Evolutionary conservation across 2,797 vertebrate genomes (phyloP), one percentile per base, ranked within the genome.

Genomic region (Silurus lanzhouensis): DNA sequence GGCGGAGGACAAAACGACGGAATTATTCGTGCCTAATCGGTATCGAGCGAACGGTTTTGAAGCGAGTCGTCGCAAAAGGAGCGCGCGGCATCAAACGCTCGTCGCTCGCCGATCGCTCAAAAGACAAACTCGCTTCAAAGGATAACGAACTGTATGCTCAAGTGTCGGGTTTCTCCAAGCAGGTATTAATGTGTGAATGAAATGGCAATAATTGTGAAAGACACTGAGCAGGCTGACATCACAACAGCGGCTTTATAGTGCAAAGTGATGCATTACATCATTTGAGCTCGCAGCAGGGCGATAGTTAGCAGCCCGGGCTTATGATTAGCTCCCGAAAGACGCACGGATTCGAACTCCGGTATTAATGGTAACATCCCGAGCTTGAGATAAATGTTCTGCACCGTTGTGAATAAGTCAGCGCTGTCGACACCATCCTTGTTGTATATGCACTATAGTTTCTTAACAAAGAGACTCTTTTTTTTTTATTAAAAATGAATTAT

Each of bases 51-150:
- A 44, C 7, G 57, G 58, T 57, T 86, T 83, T 83, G 76, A 86
- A 74, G 68, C 31, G 31, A 75, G 66, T n/a, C 1, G 67, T 74
- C 66, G 67, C 48, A 80, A 10, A 74, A 86, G 67, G 20, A 17
- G 38, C 72, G 14, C 61, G 17, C 64, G 13, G 38, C 81, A 84
- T 81, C 75, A 85, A 87, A 83, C 66, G 63, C 38, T n/a, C 85
- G 52, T 46, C 63, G 72, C 72, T 89, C 85, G 17, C 78, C 58
- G 25, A 57, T 66, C 71, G 57, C 82, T 89, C 83, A 79, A 84
- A 38, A 85, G 71, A 70, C 70, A 87, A 72, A 81, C 70, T 75
- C 83, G 87, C 90, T 84, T 89, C 84, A 89, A 87, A 91, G 82
- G 20, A 85, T 88, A 89, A 90, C 72, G 83, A 61, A 57, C 46